Conservation (phyloP, 2,113 vertebrate genomes). For the Gambusia affinis region DNA sequence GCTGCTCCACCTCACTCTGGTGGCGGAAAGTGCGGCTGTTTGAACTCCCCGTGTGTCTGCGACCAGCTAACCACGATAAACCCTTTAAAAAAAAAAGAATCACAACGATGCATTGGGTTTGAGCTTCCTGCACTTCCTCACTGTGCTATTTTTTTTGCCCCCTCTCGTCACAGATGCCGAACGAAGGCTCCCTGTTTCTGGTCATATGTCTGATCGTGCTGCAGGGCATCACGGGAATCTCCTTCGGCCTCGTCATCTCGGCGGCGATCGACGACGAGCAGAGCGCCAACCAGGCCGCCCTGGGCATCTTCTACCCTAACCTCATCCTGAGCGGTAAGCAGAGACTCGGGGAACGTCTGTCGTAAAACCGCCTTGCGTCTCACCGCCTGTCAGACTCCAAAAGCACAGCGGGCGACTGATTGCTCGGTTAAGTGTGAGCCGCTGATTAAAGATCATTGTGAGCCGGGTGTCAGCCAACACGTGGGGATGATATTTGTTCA, state of each 20-base stretch:
- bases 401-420: constrained; percentile 1
- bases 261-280: constrained; percentile 83
- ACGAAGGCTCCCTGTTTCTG: constrained; percentile 78
- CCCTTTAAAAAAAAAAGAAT: not conserved
- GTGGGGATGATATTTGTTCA: not conserved
- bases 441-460: not conserved
- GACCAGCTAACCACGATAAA: too few relatives aligned
- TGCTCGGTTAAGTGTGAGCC: not conserved
- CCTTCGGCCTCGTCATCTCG: constrained; percentile 82
- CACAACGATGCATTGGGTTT: not conserved
- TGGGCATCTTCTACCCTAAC: constrained; percentile 85
- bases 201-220: constrained; percentile 79
- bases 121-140: not conserved
- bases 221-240: constrained; percentile 80
- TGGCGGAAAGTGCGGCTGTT: not conserved
- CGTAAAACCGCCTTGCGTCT: not conserved
- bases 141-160: fast-evolving
- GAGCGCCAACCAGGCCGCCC: constrained; percentile 81
- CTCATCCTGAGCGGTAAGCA: constrained; percentile 79
- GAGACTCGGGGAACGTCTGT: not conserved
- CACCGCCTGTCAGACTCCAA: not conserved
- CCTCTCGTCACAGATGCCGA: constrained; percentile 70
- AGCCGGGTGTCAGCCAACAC: not conserved
- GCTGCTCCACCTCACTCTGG: not conserved
- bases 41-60: not conserved